Conservation (phyloP, 2,113 vertebrate species). For the Chlorocebus sabaeus region DNA sequence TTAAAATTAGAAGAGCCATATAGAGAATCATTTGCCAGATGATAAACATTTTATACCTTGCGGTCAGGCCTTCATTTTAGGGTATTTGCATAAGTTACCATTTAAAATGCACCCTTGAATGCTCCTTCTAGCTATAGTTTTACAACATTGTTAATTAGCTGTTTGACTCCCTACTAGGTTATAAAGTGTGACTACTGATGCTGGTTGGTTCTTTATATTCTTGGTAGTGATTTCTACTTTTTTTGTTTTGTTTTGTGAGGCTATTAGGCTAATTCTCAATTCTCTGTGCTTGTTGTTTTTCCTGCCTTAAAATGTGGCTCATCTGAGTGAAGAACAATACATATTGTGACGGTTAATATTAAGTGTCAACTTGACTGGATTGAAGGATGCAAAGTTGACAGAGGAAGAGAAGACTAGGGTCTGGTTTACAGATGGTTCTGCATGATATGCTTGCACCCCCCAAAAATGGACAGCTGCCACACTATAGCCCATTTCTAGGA, state of each 20-base stretch:
- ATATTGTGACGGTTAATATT: too few relatives aligned
- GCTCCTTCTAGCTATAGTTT: background rate
- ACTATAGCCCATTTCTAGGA: too few relatives aligned
- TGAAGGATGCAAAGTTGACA: too few relatives aligned
- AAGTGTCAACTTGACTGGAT: too few relatives aligned
- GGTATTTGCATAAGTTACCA: background rate
- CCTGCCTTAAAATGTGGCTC: background rate
- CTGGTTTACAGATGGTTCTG: too few relatives aligned
- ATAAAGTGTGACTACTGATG: background rate
- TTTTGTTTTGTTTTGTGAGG: background rate
- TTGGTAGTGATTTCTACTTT: background rate
- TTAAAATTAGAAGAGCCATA: background rate
- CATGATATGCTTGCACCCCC: too few relatives aligned
- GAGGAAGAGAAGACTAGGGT: too few relatives aligned
- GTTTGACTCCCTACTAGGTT: background rate
- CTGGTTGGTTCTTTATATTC: background rate
- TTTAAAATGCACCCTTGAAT: background rate
- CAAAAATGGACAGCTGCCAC: too few relatives aligned
- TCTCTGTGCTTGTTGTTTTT: background rate
- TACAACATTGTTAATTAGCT: background rate
- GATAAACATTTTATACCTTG: background rate
- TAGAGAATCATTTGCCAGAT: background rate
- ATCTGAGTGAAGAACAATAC: background rate
- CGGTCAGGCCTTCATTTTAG: background rate
- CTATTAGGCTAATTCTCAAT: background rate